These are phyloP conservation scores for Festucalex cinctus DNA, from an alignment of 2,113 vertebrate species.

Conservation along the genomic window DNA sequence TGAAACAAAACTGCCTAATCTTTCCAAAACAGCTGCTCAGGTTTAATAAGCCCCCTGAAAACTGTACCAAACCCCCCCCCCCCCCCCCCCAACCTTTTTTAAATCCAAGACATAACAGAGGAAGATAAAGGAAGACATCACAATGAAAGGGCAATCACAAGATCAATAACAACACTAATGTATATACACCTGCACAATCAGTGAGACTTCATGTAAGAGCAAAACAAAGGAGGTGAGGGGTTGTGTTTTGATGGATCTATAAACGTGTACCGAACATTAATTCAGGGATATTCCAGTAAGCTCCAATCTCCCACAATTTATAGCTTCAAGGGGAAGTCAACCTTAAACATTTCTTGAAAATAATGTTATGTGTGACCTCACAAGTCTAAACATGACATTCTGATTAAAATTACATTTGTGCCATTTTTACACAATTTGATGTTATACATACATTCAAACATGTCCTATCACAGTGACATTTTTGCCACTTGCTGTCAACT, in stretches of 20 bases:
- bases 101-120: constrained; percentile 8
- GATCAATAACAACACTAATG: background rate
- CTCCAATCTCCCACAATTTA: background rate
- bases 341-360: too few relatives aligned
- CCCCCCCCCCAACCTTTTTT: too few relatives aligned
- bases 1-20: constrained; percentile 43
- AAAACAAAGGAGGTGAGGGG: too few relatives aligned
- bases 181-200: background rate
- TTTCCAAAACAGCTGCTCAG: constrained; percentile 38
- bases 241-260: too few relatives aligned
- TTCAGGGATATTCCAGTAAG: background rate
- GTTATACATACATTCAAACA: too few relatives aligned
- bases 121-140: background rate
- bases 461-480: too few relatives aligned
- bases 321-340: background rate
- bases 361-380: too few relatives aligned
- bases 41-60: constrained; percentile 28
- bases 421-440: too few relatives aligned
- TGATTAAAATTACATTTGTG: too few relatives aligned
- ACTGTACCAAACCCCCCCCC: too few relatives aligned
- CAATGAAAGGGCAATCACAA: background rate
- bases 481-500: too few relatives aligned
- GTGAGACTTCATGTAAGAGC: background rate
- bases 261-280: background rate
- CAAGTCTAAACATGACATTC: background rate